Evolutionary conservation across 35 echinoderm and acorn worm species (phyloP).

Genomic region (Ptychodera flava): DNA sequence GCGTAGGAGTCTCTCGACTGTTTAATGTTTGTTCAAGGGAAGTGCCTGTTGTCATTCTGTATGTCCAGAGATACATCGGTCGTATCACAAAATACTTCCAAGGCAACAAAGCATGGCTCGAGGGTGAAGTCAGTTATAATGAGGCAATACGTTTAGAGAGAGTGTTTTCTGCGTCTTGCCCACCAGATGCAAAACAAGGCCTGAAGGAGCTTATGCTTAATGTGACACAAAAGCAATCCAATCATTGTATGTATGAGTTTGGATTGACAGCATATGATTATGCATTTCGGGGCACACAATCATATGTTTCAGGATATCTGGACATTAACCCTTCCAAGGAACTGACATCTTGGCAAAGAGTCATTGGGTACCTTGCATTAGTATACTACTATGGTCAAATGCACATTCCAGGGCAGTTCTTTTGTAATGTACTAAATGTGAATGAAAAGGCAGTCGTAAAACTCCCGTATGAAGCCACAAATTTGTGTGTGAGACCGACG

Average conservation of each 20-base stretch:
- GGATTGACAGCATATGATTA: conserved; percentile 21
- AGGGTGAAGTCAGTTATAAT: conserved; percentile 13
- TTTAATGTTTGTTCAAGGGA: conserved; percentile 16
- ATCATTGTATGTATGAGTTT: conserved; percentile 42
- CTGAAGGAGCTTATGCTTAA: not conserved
- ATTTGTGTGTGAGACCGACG: conserved; percentile 13
- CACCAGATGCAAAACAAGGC: not conserved
- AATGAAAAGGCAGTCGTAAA: conserved; percentile 9
- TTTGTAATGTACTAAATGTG: conserved; percentile 15
- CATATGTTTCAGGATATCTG: conserved; percentile 32
- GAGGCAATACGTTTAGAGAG: conserved; percentile 14
- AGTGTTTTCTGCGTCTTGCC: not conserved
- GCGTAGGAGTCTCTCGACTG: conserved; percentile 7
- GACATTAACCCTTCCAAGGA: not conserved
- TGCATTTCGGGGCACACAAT: conserved; percentile 3
- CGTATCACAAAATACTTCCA: not conserved
- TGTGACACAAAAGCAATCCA: not conserved
- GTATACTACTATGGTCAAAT: conserved; percentile 30
- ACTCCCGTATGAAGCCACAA: not conserved
- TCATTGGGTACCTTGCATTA: conserved; percentile 23
- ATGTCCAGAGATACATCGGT: conserved; percentile 6
- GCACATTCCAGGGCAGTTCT: conserved; percentile 22
- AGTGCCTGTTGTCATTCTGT: conserved; percentile 20
- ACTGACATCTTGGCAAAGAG: conserved; percentile 18
- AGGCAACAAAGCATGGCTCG: not conserved